Evolutionary conservation across 2,888 invertebrate genomes (phyloP).

Genomic region (Belgica antarctica): DNA sequence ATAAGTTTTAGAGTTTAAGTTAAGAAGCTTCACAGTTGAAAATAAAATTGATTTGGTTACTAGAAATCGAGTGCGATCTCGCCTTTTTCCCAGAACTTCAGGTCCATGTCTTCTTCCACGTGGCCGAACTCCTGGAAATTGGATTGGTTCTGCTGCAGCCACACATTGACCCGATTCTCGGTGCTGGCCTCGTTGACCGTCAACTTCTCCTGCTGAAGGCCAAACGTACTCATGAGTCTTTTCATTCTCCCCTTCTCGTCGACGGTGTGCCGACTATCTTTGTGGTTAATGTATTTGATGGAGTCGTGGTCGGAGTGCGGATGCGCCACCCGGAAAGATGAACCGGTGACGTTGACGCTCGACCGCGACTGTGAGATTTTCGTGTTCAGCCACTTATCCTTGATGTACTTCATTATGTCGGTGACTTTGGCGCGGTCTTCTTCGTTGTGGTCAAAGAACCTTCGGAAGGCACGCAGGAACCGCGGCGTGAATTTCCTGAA

Average conservation of each 20-base stretch:
- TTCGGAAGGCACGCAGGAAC: conserved; percentile 66
- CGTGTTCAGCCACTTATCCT: conserved; percentile 61
- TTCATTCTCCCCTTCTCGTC: conserved; percentile 59
- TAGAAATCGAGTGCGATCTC: neutral
- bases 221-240: conserved; percentile 60
- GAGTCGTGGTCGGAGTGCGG: conserved; percentile 56
- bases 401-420: conserved; percentile 62
- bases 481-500: conserved; percentile 67
- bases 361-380: conserved; percentile 58
- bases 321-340: conserved; percentile 49
- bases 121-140: conserved; percentile 30
- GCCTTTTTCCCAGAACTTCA: conserved; percentile 31
- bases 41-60: neutral
- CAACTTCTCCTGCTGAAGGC: conserved; percentile 56
- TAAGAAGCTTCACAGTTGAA: too few relatives aligned
- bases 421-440: conserved; percentile 64
- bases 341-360: conserved; percentile 53
- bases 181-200: conserved; percentile 61
- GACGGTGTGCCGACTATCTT: conserved; percentile 56
- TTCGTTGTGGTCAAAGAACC: conserved; percentile 67
- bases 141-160: conserved; percentile 22
- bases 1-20: too few relatives aligned
- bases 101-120: conserved; percentile 25
- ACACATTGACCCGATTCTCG: conserved; percentile 12
- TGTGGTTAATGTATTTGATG: conserved; percentile 57